Conservation (phyloP, 2,113 vertebrate genomes). For the Lampris megalopsis region DNA sequence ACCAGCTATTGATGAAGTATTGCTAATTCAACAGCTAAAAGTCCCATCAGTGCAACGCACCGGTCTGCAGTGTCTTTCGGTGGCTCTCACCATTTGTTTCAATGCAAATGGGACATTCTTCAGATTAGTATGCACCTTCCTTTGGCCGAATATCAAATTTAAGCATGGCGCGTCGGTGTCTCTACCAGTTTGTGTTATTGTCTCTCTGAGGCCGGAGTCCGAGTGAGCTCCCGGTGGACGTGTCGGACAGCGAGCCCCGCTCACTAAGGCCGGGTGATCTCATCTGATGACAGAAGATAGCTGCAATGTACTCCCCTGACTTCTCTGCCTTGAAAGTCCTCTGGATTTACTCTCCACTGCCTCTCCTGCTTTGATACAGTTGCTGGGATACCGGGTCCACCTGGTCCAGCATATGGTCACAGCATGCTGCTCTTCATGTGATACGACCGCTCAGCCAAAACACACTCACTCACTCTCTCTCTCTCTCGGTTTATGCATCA, state of each 20-base stretch:
- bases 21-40: neutral
- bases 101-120: conserved; percentile 52
- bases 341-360: conserved; percentile 71
- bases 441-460: conserved; percentile 72
- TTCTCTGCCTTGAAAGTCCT: conserved; percentile 72
- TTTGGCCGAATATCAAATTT: conserved; percentile 42
- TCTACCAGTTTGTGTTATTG: conserved; percentile 47
- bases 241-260: conserved; percentile 61
- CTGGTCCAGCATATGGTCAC: conserved; percentile 84
- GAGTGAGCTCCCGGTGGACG: conserved; percentile 72
- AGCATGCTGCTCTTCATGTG: conserved; percentile 78
- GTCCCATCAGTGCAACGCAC: neutral
- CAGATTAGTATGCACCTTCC: conserved; percentile 57
- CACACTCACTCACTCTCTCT: conserved; percentile 45
- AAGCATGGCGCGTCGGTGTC: conserved; percentile 66
- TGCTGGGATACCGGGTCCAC: conserved; percentile 81
- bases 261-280: conserved; percentile 72
- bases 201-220: conserved; percentile 47
- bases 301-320: conserved; percentile 72
- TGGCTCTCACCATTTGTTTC: conserved; percentile 34
- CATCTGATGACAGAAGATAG: conserved; percentile 77
- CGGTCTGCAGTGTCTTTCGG: conserved; percentile 1
- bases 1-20: neutral
- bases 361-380: conserved; percentile 80
- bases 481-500: conserved; percentile 4